Evolutionary conservation across 2,113 vertebrate species (phyloP), one percentile per base, ranked within the genome.

Genomic region (Jaculus jaculus): DNA sequence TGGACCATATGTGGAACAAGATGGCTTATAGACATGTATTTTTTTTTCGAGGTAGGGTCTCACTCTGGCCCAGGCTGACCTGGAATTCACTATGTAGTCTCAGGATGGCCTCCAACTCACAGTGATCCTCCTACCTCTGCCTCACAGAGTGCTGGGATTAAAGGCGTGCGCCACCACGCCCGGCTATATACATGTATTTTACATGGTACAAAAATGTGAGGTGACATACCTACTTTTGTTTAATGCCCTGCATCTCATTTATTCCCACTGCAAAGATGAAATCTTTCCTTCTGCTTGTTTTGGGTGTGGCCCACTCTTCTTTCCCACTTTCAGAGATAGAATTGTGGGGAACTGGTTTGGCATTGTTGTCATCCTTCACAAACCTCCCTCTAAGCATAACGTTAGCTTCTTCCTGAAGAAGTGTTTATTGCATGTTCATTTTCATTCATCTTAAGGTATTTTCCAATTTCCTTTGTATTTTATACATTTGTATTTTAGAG

Each of bases 241-340:
- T 61, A 80, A 32, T 87, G 13, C 13, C 66, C 11, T 84, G 32
- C 2, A 7, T n/a, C 18, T 54, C n/a, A 74, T 58, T 92, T 87
- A 72, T 63, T 93, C 87, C 74, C 0, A 3, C 1, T 78, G 69
- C 47, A 28, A 61, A 28, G 18, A 18, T 32, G 26, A 87, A 68
- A 93, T 73, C 28, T 54, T 93, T 83, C 37, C 65, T 83, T 73
- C 68, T 11, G 39, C n/a, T 87, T 89, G 34, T 66, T 94, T 72
- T 87, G 71, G 74, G 71, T 71, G 80, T 66, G 32, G 42, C 68
- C 83, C 71, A 26, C 18, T 69, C 73, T 72, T 71, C 42, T 87
- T 87, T 89, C 74, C 58, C 78, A 71, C 68, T 24, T 54, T 84
- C 87, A 61, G 3, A 42, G 51, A 84, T 54, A 54, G 72, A 37